Base-by-base conservation (phyloP, 2,888 invertebrate genomes). In the Quadriops clusia region DNA sequence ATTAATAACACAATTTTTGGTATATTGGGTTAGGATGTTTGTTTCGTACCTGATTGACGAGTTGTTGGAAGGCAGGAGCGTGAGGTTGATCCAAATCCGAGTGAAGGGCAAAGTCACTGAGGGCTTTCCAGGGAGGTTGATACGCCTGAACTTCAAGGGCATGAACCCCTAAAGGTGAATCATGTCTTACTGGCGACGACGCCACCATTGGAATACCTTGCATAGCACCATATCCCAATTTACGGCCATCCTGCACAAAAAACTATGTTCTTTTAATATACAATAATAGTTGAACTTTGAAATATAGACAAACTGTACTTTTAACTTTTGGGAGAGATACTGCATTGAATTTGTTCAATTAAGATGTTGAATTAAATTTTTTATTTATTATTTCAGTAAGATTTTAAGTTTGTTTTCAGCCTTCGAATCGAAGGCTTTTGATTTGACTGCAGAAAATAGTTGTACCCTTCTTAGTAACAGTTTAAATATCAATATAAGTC, bases 141-240 rank as follows among this genome's bases (percentile, higher is more conserved):
- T 93, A 97, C 42, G 91, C 87, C 48, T 79, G 77, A 17, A 83
- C 80, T 64, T 95, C 94, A 35, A 94, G 70, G 18, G 86, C 81
- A 52, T 86, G 84, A 57, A 86, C 75, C 34, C 87, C 82, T 35
- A 84, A 67, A 2, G 85, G 85, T 35, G 86, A 83, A 61, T 87
- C 89, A 64, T 89, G 87, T 26, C 89, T 71, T 37, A 89, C 87
- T 17, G 89, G 89, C 45, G 93, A 90, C 23, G 90, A 86, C 23
- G 97, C 97, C 38, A 97, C 90, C 81, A 98, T 85, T 11, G 97
- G 95, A 46, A 98, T 93, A 36, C 91, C 91, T 56, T 94, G 91
- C 83, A 93, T 85, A 48, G 83, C 81, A 56, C 89, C 89, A 64
- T 90, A 89, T 42, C 87, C 89, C 61, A 93, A 68, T 60, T 91